Percentiles rank a stretch among this genome's conserved stretches.
These are phyloP conservation scores for Oncorhynchus masou DNA, from an alignment of 2,113 vertebrate genomes.

Conservation along the genomic window DNA sequence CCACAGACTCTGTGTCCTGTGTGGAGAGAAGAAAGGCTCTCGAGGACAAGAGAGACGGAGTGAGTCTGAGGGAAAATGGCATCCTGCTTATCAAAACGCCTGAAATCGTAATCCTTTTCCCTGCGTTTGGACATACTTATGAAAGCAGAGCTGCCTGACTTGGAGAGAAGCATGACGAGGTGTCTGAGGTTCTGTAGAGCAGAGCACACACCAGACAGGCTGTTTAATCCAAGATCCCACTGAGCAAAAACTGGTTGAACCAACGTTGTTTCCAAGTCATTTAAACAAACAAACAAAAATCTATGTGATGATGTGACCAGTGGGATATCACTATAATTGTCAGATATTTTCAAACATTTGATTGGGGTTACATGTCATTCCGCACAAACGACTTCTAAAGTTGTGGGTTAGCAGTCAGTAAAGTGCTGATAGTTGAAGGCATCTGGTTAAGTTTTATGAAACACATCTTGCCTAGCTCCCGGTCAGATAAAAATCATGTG, in stretches of 20 bases:
- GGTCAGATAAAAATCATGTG: no score
- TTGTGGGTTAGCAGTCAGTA: no score
- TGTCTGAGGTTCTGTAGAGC: slow-evolving; percentile 56
- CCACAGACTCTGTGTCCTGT: slow-evolving; percentile 66
- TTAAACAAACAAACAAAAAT: no score
- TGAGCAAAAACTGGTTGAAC: no score
- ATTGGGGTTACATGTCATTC: slow-evolving; percentile 65
- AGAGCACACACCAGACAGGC: slow-evolving; percentile 35
- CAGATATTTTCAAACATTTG: slow-evolving; percentile 48
- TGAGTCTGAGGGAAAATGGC: slow-evolving; percentile 69
- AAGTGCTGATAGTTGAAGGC: no score
- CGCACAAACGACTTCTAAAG: slow-evolving; percentile 46
- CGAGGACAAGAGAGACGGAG: slow-evolving; percentile 68
- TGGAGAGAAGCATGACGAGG: slow-evolving; percentile 51
- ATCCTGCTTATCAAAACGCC: slow-evolving; percentile 65
- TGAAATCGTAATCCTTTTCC: slow-evolving; percentile 62
- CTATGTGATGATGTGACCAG: no score
- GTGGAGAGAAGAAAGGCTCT: slow-evolving; percentile 72
- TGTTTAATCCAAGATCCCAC: not conserved
- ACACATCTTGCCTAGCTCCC: no score
- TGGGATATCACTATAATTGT: no score
- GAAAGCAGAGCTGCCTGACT: slow-evolving; percentile 56
- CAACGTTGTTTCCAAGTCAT: no score
- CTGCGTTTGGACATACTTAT: slow-evolving; percentile 56
- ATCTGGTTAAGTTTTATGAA: no score